Evolutionary conservation across 2,113 vertebrate genomes (phyloP).

Genomic region (Microcebus murinus): DNA sequence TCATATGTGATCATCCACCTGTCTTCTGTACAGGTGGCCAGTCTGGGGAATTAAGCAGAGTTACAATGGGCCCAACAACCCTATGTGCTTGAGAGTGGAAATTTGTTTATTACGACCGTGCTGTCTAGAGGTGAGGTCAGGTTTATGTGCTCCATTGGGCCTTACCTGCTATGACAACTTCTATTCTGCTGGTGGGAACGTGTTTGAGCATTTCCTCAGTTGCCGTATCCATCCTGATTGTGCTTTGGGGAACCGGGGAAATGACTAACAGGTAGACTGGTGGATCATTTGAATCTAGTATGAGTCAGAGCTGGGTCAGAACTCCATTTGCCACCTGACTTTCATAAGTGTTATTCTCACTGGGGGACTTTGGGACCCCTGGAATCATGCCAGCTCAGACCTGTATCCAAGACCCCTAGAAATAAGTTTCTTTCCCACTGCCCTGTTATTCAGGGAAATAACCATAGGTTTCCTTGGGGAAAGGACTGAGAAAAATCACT

Average conservation of each 20-base stretch:
- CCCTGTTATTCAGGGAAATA: not conserved
- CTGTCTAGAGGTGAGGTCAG: not conserved
- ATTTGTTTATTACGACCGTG: not conserved
- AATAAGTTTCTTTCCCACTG: not conserved
- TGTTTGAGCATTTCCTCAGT: not conserved
- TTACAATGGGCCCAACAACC: too few relatives aligned
- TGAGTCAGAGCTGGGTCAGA: not conserved
- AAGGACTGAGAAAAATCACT: not conserved
- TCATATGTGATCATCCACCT: accelerated
- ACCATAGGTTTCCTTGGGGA: not conserved
- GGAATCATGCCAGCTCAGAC: not conserved
- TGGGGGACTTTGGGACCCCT: not conserved
- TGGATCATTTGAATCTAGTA: not conserved
- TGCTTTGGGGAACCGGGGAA: not conserved
- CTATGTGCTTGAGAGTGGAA: not conserved
- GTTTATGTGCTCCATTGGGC: not conserved
- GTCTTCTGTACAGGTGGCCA: not conserved
- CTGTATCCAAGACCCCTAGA: not conserved
- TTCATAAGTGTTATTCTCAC: too few relatives aligned
- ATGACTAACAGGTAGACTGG: not conserved
- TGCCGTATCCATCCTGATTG: not conserved
- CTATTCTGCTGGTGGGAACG: not conserved
- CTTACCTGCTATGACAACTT: not conserved
- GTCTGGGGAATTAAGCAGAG: not conserved
- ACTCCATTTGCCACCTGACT: not conserved